Evolutionary conservation across 2,113 vertebrate species (phyloP).

Genomic region (Micronycteris hirsuta): DNA sequence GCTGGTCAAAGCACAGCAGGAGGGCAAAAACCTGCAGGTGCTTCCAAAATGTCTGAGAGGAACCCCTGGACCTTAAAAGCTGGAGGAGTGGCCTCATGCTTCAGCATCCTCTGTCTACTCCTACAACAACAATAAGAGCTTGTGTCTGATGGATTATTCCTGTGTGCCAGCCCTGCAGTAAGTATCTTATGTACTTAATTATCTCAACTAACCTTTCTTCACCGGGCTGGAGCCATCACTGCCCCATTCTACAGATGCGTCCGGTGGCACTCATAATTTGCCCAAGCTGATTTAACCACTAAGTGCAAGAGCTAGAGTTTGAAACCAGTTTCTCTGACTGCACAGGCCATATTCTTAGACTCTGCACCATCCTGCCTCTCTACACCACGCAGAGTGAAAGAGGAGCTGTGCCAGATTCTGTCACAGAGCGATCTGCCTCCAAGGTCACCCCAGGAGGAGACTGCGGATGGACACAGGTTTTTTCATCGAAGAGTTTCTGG

Average conservation of each 20-base stretch:
- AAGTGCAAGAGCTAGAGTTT: not conserved
- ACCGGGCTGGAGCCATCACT: not conserved
- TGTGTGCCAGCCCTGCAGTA: not conserved
- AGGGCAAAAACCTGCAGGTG: not conserved
- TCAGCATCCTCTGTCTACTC: not conserved
- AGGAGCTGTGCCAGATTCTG: not conserved
- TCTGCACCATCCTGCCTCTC: not conserved
- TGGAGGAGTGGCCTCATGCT: not conserved
- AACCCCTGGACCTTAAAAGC: not conserved
- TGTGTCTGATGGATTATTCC: accelerated
- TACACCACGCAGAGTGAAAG: not conserved
- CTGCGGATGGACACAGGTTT: not conserved
- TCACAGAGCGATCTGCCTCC: not conserved
- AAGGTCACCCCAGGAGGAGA: not conserved
- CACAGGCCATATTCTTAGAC: not conserved
- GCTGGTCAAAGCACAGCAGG: not conserved
- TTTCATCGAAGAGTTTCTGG: not conserved
- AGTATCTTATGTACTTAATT: not conserved
- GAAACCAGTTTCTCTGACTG: not conserved
- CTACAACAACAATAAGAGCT: not conserved
- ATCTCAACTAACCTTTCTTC: not conserved
- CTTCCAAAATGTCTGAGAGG: not conserved
- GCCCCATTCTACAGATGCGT: not conserved
- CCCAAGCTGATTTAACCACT: not conserved
- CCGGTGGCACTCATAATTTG: not conserved